Evolutionary conservation across 2,113 vertebrate genomes (phyloP).

Genomic region (Sapayoa aenigma): DNA sequence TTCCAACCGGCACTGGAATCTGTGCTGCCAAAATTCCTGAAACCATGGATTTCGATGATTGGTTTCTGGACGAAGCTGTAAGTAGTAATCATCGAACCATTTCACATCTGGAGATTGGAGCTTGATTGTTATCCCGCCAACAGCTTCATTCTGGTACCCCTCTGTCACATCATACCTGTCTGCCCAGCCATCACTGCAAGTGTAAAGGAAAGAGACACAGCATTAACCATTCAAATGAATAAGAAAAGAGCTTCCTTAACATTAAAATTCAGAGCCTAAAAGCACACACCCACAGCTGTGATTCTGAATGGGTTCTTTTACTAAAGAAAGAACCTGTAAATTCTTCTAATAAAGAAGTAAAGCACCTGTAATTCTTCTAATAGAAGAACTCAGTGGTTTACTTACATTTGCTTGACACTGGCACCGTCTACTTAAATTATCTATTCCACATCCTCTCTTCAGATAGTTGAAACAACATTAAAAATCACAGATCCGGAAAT

Average conservation of each 20-base stretch:
- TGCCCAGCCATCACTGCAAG: constrained; percentile 93
- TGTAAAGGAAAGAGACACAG: constrained; percentile 15
- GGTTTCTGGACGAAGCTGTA: constrained; percentile 91
- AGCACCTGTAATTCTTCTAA: neutral
- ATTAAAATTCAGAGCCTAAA: neutral
- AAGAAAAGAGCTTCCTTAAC: neutral
- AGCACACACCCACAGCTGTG: neutral
- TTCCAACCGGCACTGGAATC: constrained; percentile 91
- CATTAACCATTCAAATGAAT: neutral
- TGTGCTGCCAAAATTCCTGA: constrained; percentile 97
- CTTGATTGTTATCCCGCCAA: constrained; percentile 96
- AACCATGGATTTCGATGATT: constrained; percentile 97
- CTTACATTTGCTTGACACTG: neutral
- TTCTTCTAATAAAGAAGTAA: neutral
- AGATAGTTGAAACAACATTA: neutral
- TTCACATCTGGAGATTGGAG: constrained; percentile 97
- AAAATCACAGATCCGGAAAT: neutral
- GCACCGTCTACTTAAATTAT: neutral
- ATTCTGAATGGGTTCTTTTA: neutral
- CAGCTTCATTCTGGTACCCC: constrained; percentile 90
- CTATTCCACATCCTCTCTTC: neutral
- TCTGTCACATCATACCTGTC: constrained; percentile 97
- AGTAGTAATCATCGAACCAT: constrained; percentile 99
- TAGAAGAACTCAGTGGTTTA: neutral
- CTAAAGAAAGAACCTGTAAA: neutral